Evolutionary conservation across 2,797 vertebrate species (phyloP).

Genomic region (Vireo griseus): DNA sequence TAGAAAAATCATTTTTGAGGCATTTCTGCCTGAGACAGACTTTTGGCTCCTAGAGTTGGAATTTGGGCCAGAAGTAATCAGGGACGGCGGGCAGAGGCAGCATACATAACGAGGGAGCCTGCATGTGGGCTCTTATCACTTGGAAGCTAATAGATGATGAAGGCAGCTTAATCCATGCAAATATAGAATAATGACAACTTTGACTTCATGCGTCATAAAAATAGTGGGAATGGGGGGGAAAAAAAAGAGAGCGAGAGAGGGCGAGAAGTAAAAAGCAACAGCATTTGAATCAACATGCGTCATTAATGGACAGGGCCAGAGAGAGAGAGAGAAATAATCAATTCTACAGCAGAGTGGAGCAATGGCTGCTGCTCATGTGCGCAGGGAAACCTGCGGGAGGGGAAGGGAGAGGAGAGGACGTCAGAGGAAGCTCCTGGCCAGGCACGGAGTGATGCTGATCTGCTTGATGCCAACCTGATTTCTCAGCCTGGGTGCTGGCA

Average conservation of each 20-base stretch:
- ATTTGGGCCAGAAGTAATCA: constrained; percentile 44
- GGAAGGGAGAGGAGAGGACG: neutral
- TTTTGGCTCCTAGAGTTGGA: constrained; percentile 20
- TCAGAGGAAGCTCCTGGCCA: neutral
- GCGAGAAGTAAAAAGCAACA: constrained; percentile 1
- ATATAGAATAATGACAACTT: constrained; percentile 62
- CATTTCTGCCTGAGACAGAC: constrained; percentile 35
- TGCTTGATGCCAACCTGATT: neutral
- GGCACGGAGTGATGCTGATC: neutral
- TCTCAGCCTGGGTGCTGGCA: neutral
- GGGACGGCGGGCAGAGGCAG: constrained; percentile 28
- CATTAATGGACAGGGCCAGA: constrained; percentile 13
- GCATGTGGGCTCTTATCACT: constrained; percentile 45
- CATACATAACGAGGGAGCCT: constrained; percentile 16
- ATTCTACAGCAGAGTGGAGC: neutral
- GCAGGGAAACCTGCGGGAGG: neutral
- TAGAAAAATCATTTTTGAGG: neutral
- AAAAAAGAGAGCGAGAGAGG: neutral
- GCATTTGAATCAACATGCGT: neutral
- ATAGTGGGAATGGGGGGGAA: neutral
- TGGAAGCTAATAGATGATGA: constrained; percentile 58
- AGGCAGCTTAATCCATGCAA: constrained; percentile 59
- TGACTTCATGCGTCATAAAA: constrained; percentile 50
- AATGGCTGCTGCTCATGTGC: neutral
- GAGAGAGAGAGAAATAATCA: constrained; percentile 33